Evolutionary conservation across 1,140 invertebrate genomes (phyloP).

Genomic region (Orius insidiosus): DNA sequence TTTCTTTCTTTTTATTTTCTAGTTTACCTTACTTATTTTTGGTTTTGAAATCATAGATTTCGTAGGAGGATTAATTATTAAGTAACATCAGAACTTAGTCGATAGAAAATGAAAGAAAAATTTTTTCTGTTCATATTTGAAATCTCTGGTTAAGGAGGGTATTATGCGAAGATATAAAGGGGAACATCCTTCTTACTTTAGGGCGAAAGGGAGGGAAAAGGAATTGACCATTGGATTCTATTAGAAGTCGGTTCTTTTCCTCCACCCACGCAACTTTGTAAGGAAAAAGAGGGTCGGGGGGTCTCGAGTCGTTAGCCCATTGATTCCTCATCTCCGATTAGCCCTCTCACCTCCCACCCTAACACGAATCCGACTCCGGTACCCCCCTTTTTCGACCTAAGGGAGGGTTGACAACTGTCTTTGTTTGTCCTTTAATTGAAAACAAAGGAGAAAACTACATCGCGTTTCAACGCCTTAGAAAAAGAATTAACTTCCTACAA

Average conservation of each 20-base stretch:
- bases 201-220: conserved; percentile 3
- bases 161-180: background rate
- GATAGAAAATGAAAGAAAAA: background rate
- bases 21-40: too few relatives aligned
- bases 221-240: conserved; percentile 11
- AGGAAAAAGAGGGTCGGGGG: background rate
- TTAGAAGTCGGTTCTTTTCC: conserved; percentile 1
- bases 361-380: background rate
- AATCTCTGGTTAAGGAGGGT: background rate
- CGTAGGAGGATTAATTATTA: too few relatives aligned
- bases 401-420: conserved; percentile 6
- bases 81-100: too few relatives aligned
- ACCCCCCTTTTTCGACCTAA: background rate
- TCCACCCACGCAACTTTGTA: background rate
- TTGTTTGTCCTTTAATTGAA: conserved; percentile 10
- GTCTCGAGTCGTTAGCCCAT: conserved; percentile 11
- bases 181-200: conserved; percentile 1
- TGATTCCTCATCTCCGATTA: conserved; percentile 8
- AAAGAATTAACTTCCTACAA: too few relatives aligned
- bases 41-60: too few relatives aligned
- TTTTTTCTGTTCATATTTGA: too few relatives aligned
- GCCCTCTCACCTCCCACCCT: background rate
- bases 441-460: conserved; percentile 5
- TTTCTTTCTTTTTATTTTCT: too few relatives aligned
- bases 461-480: too few relatives aligned